Conservation (phyloP, 2,113 vertebrate species). For the Fregata magnificens region DNA sequence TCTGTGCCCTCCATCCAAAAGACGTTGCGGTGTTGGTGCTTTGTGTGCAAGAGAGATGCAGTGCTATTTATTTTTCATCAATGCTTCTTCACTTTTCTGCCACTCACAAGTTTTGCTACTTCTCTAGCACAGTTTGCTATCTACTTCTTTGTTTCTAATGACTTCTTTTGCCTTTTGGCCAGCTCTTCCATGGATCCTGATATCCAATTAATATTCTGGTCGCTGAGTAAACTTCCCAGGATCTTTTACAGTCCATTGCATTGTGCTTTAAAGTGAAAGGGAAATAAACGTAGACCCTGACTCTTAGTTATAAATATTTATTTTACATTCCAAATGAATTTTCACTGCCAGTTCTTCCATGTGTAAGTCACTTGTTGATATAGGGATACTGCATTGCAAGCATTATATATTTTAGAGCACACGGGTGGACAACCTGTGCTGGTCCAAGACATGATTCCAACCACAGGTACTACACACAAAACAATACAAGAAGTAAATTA, state of each 20-base stretch:
- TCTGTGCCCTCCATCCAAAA: neutral
- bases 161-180: neutral
- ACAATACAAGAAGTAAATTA: neutral
- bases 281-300: neutral
- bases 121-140: neutral
- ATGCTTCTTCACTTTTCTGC: neutral
- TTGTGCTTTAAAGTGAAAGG: neutral
- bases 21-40: fast-evolving
- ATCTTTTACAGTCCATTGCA: neutral
- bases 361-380: neutral
- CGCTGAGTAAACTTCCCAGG: neutral
- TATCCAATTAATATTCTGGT: neutral
- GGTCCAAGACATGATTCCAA: neutral
- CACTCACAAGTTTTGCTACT: neutral
- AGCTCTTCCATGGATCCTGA: neutral
- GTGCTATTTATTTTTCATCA: neutral
- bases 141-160: neutral
- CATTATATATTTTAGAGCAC: neutral
- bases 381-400: neutral
- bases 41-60: neutral
- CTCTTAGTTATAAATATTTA: neutral
- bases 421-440: neutral
- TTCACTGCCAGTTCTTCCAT: neutral
- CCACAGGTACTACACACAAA: neutral
- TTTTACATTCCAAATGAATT: neutral